Base-by-base conservation (phyloP, 1,140 invertebrate species). In the Liolophura sinensis region DNA sequence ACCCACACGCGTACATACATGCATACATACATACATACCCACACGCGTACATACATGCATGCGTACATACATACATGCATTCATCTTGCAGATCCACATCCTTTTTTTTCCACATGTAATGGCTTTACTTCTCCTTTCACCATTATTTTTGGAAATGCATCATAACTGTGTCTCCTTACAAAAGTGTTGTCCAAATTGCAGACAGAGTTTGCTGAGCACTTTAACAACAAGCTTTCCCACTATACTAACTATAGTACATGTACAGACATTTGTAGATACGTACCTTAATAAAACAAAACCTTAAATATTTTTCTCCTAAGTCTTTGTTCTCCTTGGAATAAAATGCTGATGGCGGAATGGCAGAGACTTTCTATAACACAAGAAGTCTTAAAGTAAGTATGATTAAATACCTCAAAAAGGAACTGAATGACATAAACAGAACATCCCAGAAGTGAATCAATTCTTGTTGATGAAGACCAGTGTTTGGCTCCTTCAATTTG, bases 321-420 rank as follows among this genome's bases (percentile, higher is more conserved):
- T 88, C 81, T 82, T 97, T 97, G 82, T 98, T 89, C 20, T 87
- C 85, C 1, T 89, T 85, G 52, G 89, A 90, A 82, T 98, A 99
- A 85, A 99, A 99, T 0, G 94, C 96, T 58, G 92, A 92, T 14
- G 94, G 92, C 18, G 97, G 97, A 75, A 99, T 98, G 46, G 93
- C 92, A 76, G 96, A 91, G 24, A 99, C 83, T 65, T 96, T 95
- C 80, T 85, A 73, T 47, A 79, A 77, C 25, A 52, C 54, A 62
- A 68, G 50, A n/a, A 58, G 20, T 46, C 4, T 62, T 16, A 62
- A 62, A n/a, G n/a, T n/a, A n/a, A n/a, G n/a, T n/a, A n/a, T n/a
- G n/a, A n/a, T n/a, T n/a, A n/a, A n/a, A n/a, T n/a, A n/a, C n/a
- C n/a, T n/a, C n/a, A n/a, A n/a, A n/a, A n/a, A n/a, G n/a, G n/a